Base-by-base conservation (phyloP, 2,797 vertebrate genomes). In the Okamejei kenojei region DNA sequence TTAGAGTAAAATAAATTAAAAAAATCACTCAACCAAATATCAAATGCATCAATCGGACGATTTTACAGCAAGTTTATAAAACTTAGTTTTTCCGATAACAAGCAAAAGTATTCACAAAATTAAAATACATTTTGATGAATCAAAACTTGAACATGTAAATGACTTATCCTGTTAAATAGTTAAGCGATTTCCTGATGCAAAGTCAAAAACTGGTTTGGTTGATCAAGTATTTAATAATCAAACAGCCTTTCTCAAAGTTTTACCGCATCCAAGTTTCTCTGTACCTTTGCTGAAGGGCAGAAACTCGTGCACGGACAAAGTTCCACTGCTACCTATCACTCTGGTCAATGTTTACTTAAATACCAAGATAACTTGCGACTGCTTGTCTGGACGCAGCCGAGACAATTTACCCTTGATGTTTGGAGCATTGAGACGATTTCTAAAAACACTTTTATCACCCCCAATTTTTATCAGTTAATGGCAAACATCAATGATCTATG, bases 241-340 rank as follows among this genome's bases (percentile, higher is more conserved):
- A 61, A 84, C 26, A 58, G 81, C 54, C 61, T 84, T 61, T 61
- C 26, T 61, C 9, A 7, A 54, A 54, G 80, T 84, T 84, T 84
- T 84, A 84, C 81, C 81, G 58, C 81, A 61, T 61, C 81, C 54
- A 84, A 15, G 54, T 58, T 84, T 84, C 81, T 84, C 81, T 84
- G 45, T 7, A 84, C 54, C 54, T 84, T 54, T 84, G 80, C 80
- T 81, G 26, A 84, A 13, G 81, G 45, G 54, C 29, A 61, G 3
- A 11, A 84, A n/a, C 81, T 84, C 23, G 11, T 84, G 54, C 26
- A 26, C 0, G 38, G 21, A 38, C 80, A 84, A 54, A 84, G 26
- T 84, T 84, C 81, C 58, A 81, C 17, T 54, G 58, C 8, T 58
- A 54, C 21, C 21, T 54, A 45, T 45, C 38, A 84, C 80, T 9